Base-by-base conservation (phyloP, 2,113 vertebrate species). In the Chaenogobius annularis region DNA sequence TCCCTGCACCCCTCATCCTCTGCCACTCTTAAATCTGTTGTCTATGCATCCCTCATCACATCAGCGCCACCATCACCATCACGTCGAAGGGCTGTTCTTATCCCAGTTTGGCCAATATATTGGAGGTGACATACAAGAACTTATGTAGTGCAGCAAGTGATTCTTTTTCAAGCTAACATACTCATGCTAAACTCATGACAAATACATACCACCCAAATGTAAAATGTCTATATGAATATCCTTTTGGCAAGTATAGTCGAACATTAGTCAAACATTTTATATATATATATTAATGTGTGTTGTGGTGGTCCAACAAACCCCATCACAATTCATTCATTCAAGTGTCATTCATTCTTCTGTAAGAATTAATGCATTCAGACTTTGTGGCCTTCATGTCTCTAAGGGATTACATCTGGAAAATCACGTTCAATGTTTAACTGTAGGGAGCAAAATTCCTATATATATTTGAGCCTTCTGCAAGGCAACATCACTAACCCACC, bases 11-110 rank as follows among this genome's bases (percentile, higher is more conserved):
- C 63, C 81, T 73, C 77, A 70, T 79, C 71, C 77, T 75, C 74
- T 82, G 72, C 52, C 23, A 59, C 73, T 68, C 78, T 82, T 79
- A 81, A 68, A 66, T 23, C 44, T 79, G 78, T 82, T 46, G 66
- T 70, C 74, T 62, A 37, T 26, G 66, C 52, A 35, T 64, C 37
- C 43, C n/a, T 22, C 22, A 58, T 58, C 35, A 55, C 48, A 52
- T 55, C 54, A 52, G 14, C 6, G 47, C n/a, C 7, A 44, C 9
- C 40, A n/a, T 40, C 64, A 66, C 44, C n/a, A 40, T 14, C 61
- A 17, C 69, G 37, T 5, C 37, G 72, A 23, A 72, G 66, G 80
- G 77, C 82, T 72, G 68, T 79, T 88, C 70, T 79, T 81, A 78
- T 35, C 68, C 23, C 71, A 69, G 70, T 81, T 54, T 77, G 75